Base-by-base conservation (phyloP, 2,113 vertebrate species). In the Petromus typicus region DNA sequence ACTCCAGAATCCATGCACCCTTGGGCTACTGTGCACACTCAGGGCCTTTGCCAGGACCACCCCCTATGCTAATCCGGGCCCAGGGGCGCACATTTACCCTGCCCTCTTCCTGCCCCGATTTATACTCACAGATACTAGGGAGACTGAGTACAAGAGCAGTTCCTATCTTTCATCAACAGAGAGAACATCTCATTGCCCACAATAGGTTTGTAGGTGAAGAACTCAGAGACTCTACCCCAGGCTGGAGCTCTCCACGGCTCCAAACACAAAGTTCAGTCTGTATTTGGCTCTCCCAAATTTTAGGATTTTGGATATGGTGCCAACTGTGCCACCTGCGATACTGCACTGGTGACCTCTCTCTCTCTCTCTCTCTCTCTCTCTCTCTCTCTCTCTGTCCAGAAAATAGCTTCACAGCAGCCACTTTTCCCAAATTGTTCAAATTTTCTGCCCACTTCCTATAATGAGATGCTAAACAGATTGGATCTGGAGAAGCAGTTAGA, bases 391-490 rank as follows among this genome's bases (percentile, higher is more conserved):
- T 82, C 16, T 11, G 30, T 51, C 87, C 59, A 32, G 90, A 3
- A 1, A 56, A 34, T 6, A 20, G 48, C 71, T 82, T 85, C 67
- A 93, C 73, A 89, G 59, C 76, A 94, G 71, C 92, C 89, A 45
- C 94, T 95, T 88, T 85, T 22, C 66, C n/a, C 63, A 78, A 84
- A 96, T 94, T 93, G 83, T 85, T 93, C 66, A 5, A 82, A 89
- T 94, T 64, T 56, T 93, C 95, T 91, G 64, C 69, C 86, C 89
- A 79, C 54, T 86, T 82, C 91, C 83, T 91, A 9, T 78, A 95
- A 97, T 93, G 95, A 97, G 89, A 98, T 94, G 97, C 97, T 96
- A 79, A 95, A 81, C 79, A 92, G 92, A 89, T 61, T 30, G 40
- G 76, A 84, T 91, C 64, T 91, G 57, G 63, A 92, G 76, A 95